A percentile compares a stretch with the other conserved stretches of the same genome.
These are phyloP conservation scores for Acestrorhynchus altus DNA, from an alignment of 2,797 vertebrate genomes.

Conservation along the genomic window DNA sequence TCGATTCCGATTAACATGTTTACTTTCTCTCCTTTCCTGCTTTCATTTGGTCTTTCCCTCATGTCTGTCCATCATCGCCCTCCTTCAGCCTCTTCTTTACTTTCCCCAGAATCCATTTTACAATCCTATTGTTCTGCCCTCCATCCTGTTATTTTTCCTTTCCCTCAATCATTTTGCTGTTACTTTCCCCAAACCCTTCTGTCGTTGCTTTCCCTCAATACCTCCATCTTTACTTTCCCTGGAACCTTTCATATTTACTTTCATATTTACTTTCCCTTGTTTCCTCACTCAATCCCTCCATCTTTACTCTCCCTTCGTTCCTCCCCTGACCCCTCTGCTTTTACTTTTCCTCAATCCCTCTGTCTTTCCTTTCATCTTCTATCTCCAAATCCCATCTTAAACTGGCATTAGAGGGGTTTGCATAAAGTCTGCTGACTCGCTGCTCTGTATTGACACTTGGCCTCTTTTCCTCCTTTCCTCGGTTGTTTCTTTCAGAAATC, in stretches of 20 bases:
- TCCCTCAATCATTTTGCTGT: not conserved
- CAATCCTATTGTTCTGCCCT: no score
- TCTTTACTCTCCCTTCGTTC: no score
- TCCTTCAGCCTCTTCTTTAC: no score
- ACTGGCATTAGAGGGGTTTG: slow-evolving; percentile 3
- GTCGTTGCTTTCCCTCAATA: not conserved
- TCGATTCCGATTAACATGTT: no score
- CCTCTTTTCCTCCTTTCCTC: not conserved
- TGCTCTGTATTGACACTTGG: slow-evolving; percentile 14
- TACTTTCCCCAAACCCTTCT: not conserved
- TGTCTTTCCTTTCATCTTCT: not conserved
- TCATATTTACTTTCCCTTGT: no score
- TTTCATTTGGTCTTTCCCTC: no score
- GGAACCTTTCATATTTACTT: no score
- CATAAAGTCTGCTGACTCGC: slow-evolving; percentile 5
- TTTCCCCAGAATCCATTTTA: no score
- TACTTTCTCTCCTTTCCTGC: not conserved
- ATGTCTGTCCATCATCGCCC: no score
- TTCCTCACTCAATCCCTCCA: no score
- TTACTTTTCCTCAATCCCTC: not conserved
- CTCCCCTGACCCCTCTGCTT: no score
- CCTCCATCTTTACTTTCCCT: not conserved
- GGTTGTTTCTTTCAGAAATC: slow-evolving; percentile 18
- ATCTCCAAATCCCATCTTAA: not conserved
- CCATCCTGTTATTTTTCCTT: not conserved